Evolutionary conservation across 1,140 invertebrate species (phyloP), one percentile per base, ranked within the genome.

Genomic region (Physella acuta): DNA sequence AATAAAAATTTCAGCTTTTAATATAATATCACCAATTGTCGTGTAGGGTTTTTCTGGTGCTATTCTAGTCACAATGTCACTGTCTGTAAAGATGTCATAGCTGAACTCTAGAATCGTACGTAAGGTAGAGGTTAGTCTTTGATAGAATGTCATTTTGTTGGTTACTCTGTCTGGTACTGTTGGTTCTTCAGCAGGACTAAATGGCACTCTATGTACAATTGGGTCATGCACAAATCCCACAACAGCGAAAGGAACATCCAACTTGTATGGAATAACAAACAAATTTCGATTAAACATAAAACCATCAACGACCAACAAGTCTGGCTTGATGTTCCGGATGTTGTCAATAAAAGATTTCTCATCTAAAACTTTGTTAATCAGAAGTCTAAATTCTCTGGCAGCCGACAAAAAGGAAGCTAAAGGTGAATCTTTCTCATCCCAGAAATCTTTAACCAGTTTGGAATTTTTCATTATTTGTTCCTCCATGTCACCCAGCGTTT

Each of bases 1-100:
- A 16, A 79, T 30, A 53, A 72, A 69, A 0, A 78, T 51, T 16
- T 68, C 62, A 39, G 71, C 68, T 26, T 63, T 53, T 8, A 30
- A 3, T 33, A 28, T 26, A 1, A 69, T 2, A 0, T 71, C 59
- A 3, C 37, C 37, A 17, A 71, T 49, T 24, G 37, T 30, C 26
- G 39, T 64, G 17, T 53, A 55, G 1, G 70, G 62, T 44, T 58
- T 60, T 36, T 69, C 55, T 36, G 70, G 69, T 24, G 70, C 69
- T n/a, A 39, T 59, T 36, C 4, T 66, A 20, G 44, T 49, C 1
- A 62, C 51, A 0, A 51, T 5, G 30, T 51, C 56, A 26, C 49
- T 34, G 26, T 51, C 33, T 20, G 20, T 28, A 31, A 65, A 61
- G 3, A 49, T 24, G n/a, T 33, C n/a, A 33, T 36, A 49, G n/a